A percentile compares a stretch with the other conserved stretches of the same genome.
Conservation (phyloP, 2,113 vertebrate species). For the Sisor rabdophorus region DNA sequence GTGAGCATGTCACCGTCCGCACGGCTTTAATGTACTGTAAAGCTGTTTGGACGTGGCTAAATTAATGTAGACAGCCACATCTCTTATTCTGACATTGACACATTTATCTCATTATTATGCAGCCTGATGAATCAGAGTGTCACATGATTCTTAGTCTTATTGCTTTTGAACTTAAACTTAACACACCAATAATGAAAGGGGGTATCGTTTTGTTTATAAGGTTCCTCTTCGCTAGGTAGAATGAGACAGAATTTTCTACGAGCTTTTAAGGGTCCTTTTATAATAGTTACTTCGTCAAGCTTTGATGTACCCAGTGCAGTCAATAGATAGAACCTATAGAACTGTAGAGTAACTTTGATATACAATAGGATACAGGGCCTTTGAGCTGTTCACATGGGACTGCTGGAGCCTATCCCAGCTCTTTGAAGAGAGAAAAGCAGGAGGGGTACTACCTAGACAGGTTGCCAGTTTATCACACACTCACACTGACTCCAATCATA, state of each 20-base stretch:
- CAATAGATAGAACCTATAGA: neutral
- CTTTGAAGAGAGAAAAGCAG: too few relatives aligned
- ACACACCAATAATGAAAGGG: constrained; percentile 59
- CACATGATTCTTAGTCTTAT: constrained; percentile 70
- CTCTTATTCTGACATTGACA: constrained; percentile 57
- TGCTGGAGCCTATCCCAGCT: too few relatives aligned
- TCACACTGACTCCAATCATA: too few relatives aligned
- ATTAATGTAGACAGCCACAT: constrained; percentile 40
- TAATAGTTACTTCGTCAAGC: constrained; percentile 11
- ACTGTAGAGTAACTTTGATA: too few relatives aligned
- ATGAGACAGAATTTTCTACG: constrained; percentile 16
- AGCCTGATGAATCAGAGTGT: constrained; percentile 65
- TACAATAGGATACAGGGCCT: too few relatives aligned
- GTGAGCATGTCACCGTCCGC: constrained; percentile 46
- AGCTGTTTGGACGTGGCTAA: constrained; percentile 24
- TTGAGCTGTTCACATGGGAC: too few relatives aligned
- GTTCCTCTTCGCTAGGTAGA: neutral
- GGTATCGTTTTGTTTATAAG: constrained; percentile 11
- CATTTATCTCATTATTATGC: constrained; percentile 64
- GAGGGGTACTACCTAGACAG: too few relatives aligned
- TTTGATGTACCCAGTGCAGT: neutral
- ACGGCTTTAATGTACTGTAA: constrained; percentile 33
- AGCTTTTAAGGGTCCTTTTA: constrained; percentile 10
- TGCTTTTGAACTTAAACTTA: constrained; percentile 65
- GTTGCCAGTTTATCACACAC: too few relatives aligned